Evolutionary conservation across 2,797 vertebrate genomes (phyloP).

Genomic region (Enteromius thamalakanensis): DNA sequence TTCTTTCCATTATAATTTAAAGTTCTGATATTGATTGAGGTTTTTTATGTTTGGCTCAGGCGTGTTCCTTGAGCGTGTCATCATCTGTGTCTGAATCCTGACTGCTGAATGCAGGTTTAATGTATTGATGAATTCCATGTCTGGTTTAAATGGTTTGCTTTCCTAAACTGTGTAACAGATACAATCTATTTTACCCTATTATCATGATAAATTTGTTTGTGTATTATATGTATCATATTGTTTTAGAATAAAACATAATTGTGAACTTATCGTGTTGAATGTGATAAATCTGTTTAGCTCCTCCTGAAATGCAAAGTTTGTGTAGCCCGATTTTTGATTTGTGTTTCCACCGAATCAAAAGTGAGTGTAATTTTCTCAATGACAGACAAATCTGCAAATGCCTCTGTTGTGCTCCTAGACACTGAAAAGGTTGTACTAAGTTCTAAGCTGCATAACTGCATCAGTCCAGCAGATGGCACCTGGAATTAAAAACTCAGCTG

Average conservation of each 20-base stretch:
- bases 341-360: not conserved
- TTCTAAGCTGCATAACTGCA: not conserved
- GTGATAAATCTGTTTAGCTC: not conserved
- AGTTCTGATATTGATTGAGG: not conserved
- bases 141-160: slow-evolving; percentile 32
- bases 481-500: not conserved
- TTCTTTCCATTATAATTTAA: slow-evolving; percentile 1
- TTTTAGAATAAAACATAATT: slow-evolving; percentile 55
- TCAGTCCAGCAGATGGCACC: slow-evolving; percentile 11
- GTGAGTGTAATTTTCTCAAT: not conserved
- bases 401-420: not conserved
- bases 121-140: slow-evolving; percentile 27
- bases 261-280: slow-evolving; percentile 1
- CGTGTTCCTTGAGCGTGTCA: slow-evolving; percentile 32
- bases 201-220: slow-evolving; percentile 47
- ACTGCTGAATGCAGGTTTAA: slow-evolving; percentile 29
- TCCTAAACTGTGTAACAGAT: slow-evolving; percentile 37
- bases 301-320: not conserved
- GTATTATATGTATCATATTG: slow-evolving; percentile 53
- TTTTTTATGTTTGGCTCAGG: not conserved
- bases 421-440: not conserved
- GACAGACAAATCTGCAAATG: not conserved
- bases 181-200: slow-evolving; percentile 41
- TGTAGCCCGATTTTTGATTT: not conserved
- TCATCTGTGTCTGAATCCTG: slow-evolving; percentile 21